Evolutionary conservation across 2,888 invertebrate species (phyloP).

Genomic region (Troides oblongomaculatus): DNA sequence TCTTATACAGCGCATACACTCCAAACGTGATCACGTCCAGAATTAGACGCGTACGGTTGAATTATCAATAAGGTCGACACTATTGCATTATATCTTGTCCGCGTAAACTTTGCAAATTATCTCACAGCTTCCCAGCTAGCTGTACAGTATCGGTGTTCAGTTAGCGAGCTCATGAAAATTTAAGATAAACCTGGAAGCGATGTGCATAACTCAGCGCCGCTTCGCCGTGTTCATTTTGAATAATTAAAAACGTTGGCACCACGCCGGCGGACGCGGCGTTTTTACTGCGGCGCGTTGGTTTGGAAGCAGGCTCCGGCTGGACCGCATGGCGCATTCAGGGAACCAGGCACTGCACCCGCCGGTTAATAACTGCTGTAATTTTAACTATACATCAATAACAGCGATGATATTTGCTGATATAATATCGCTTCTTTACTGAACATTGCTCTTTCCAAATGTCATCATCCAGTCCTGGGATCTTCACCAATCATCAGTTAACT

Average conservation of each 20-base stretch:
- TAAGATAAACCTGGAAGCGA: slow-evolving; percentile 23
- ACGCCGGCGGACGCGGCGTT: slow-evolving; percentile 28
- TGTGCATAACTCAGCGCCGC: slow-evolving; percentile 16
- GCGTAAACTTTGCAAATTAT: not conserved
- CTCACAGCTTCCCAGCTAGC: not conserved
- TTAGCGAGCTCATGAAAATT: slow-evolving; percentile 24
- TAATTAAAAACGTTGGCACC: slow-evolving; percentile 47
- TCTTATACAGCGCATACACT: too few relatives aligned
- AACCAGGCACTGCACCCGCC: too few relatives aligned
- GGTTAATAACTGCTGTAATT: too few relatives aligned
- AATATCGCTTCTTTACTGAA: too few relatives aligned
- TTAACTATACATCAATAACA: too few relatives aligned
- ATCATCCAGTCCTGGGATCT: too few relatives aligned
- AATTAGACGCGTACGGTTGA: not conserved
- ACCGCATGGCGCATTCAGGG: slow-evolving; percentile 20
- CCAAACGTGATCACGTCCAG: too few relatives aligned
- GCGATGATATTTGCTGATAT: too few relatives aligned
- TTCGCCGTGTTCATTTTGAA: slow-evolving; percentile 36
- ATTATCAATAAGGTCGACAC: not conserved
- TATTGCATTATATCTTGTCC: not conserved
- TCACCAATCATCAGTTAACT: too few relatives aligned
- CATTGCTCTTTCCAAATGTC: too few relatives aligned
- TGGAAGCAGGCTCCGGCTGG: slow-evolving; percentile 12
- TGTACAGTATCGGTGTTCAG: not conserved
- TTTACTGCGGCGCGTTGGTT: slow-evolving; percentile 32